These are phyloP conservation scores for Odontomachus brunneus DNA, from an alignment of 1,140 invertebrate genomes.

Conservation along the genomic window DNA sequence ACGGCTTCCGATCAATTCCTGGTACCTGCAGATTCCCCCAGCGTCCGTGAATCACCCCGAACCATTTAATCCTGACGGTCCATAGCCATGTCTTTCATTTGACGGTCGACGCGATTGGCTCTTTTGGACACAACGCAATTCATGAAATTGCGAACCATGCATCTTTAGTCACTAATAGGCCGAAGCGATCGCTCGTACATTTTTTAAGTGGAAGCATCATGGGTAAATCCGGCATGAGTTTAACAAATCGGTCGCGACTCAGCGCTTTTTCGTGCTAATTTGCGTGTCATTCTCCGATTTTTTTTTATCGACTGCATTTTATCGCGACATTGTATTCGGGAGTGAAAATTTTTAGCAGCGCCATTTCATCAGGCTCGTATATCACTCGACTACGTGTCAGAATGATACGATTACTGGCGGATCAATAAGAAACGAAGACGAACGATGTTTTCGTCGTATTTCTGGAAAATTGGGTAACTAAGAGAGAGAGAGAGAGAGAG, in stretches of 20 bases:
- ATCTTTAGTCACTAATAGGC: conserved; percentile 58
- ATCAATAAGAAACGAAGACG: conserved; percentile 55
- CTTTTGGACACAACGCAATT: conserved; percentile 9
- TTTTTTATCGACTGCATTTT: conserved; percentile 14
- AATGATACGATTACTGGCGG: conserved; percentile 45
- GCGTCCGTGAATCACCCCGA: conserved; percentile 53
- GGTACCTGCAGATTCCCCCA: conserved; percentile 9
- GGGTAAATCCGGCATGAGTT: conserved; percentile 24
- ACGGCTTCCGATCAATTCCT: conserved; percentile 22
- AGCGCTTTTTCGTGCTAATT: neutral
- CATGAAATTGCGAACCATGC: conserved; percentile 59
- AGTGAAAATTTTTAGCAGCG: conserved; percentile 31
- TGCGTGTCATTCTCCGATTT: neutral
- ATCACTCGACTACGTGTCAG: neutral
- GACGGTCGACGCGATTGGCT: conserved; percentile 58
- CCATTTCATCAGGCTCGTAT: neutral
- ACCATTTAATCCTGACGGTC: conserved; percentile 65
- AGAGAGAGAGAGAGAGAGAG: conserved; percentile 19
- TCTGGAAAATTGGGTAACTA: conserved; percentile 43
- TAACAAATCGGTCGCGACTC: neutral
- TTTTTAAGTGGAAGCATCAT: conserved; percentile 39
- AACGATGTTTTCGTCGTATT: conserved; percentile 57
- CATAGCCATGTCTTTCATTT: conserved; percentile 57
- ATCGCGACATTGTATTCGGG: neutral
- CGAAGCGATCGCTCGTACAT: conserved; percentile 47